Base-by-base conservation (phyloP, 2,888 invertebrate genomes). In the Serrognathus titanus region DNA sequence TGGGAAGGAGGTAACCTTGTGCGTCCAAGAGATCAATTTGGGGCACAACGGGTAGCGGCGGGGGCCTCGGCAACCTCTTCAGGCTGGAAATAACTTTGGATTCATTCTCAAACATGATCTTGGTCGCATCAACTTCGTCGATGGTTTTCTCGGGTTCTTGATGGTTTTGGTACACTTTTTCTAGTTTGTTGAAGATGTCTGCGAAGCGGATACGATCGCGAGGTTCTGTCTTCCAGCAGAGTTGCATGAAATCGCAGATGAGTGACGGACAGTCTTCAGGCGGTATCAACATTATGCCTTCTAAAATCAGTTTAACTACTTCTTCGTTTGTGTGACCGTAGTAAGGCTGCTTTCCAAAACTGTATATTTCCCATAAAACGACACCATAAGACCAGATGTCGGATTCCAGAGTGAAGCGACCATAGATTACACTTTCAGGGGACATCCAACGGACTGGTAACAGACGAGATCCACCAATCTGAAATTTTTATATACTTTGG, bases 401-500 rank as follows among this genome's bases (percentile, higher is more conserved):
- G 1, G 92, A 92, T 77, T 94, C 94, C 53, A 93, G 83, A 0
- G 93, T 93, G 75, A 93, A 95, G 47, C 92, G 85, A 20, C 93
- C 94, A 71, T 92, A 94, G 60, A 93, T 83, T 39, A 96, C 89
- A 65, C 93, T 90, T 77, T 97, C 96, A 0, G 94, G 93, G 0
- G 95, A 89, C 94, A 96, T 94, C 96, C 96, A 97, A n/a, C 96
- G 83, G 0, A 97, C 89, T 0, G 96, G 95, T 71, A 95, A 82
- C 51, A 92, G 81, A 47, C 90, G 79, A 35, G 89, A 88, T 1
- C 92, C 91, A 1, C 90, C 90, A 78, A 91, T 89, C 82, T 82
- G 59, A 38, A 43, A 31, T 31, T 5, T 31, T 31, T 31, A 31
- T 31, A 31, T 1, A 31, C 1, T 1, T 7, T 31, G 1, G 24